Conservation (phyloP, 2,797 vertebrate species). For the Thalassophryne amazonica region DNA sequence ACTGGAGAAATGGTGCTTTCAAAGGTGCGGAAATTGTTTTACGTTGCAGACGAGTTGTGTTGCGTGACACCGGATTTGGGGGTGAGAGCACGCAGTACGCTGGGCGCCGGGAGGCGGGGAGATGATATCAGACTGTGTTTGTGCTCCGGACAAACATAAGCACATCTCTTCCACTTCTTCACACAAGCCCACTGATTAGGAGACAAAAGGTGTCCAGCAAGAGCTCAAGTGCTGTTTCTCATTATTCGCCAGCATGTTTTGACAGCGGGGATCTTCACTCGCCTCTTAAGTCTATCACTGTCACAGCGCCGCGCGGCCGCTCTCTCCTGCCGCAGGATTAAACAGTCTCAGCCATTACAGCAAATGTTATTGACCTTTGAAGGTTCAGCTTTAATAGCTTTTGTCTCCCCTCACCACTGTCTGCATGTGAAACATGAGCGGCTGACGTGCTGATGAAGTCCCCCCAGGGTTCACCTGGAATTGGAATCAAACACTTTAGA, state of each 20-base stretch:
- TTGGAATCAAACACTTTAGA: constrained; percentile 75
- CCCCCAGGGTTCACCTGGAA: constrained; percentile 70
- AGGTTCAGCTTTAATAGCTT: constrained; percentile 75
- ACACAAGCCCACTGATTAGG: constrained; percentile 85
- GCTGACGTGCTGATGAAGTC: constrained; percentile 69
- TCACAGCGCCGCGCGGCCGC: constrained; percentile 77
- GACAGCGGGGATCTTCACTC: constrained; percentile 79
- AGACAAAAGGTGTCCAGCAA: constrained; percentile 69
- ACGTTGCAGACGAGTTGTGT: constrained; percentile 94
- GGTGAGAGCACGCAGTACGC: constrained; percentile 85
- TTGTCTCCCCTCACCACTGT: constrained; percentile 21
- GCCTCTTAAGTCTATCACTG: constrained; percentile 88
- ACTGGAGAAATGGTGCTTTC: constrained; percentile 90
- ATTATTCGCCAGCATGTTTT: constrained; percentile 81
- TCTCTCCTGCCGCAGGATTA: constrained; percentile 81
- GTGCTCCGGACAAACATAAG: constrained; percentile 61
- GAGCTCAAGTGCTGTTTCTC: constrained; percentile 80
- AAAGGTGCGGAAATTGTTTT: constrained; percentile 95
- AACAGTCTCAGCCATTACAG: constrained; percentile 81
- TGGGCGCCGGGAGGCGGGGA: constrained; percentile 77
- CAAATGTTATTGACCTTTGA: constrained; percentile 79
- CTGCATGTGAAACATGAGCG: constrained; percentile 39
- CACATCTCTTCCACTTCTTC: constrained; percentile 50
- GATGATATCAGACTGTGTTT: constrained; percentile 85
- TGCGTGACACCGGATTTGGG: constrained; percentile 82